These are phyloP conservation scores for Platalea minor DNA, from an alignment of 2,797 vertebrate species.

Conservation along the genomic window DNA sequence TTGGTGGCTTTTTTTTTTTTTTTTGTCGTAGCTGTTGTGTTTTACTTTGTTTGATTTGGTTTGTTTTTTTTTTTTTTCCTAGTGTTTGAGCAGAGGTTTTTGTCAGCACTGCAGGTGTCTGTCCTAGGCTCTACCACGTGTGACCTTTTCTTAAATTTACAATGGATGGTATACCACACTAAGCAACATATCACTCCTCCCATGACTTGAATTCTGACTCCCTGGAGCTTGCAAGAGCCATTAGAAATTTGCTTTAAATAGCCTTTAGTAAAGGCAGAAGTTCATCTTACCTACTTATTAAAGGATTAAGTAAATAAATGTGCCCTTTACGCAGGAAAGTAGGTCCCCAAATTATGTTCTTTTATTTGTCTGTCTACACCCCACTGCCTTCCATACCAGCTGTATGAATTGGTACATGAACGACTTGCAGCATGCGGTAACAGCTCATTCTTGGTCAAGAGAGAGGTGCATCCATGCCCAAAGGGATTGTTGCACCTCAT, in stretches of 20 bases:
- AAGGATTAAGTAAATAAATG: conserved; percentile 31
- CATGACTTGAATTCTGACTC: neutral
- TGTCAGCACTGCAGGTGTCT: neutral
- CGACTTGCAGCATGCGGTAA: neutral
- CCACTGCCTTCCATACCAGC: neutral
- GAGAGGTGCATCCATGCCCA: neutral
- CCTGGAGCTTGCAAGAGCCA: neutral
- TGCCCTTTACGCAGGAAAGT: neutral
- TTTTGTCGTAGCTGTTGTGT: neutral
- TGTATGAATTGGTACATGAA: neutral
- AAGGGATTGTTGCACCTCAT: neutral
- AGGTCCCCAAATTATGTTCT: neutral
- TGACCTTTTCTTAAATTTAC: neutral
- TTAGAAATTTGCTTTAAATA: conserved; percentile 25
- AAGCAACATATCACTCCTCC: neutral
- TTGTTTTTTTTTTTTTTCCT: neutral
- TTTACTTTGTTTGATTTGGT: neutral
- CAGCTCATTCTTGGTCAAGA: neutral
- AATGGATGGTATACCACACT: neutral
- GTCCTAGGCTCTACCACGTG: neutral
- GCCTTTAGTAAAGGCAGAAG: neutral
- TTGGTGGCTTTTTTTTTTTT: neutral
- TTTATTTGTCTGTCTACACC: neutral
- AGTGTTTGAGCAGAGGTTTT: neutral
- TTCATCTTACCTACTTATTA: conserved; percentile 15